phyloP scores from a whole-genome alignment of 2,113 vertebrate genomes.

The Eleginops maclovinus region DNA sequence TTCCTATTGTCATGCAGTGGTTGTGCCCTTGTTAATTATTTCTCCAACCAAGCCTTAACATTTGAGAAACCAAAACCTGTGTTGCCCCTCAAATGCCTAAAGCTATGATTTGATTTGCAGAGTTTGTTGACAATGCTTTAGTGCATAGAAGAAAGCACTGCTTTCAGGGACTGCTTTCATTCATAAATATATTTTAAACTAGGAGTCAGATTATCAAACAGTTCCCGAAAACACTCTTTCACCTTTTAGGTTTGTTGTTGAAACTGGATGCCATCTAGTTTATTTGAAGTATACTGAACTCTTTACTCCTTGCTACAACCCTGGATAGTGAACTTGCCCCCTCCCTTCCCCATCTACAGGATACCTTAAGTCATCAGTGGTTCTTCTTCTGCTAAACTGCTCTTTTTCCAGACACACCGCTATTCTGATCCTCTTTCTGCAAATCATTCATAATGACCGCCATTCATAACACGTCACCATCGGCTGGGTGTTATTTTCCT shows the following conservation, averaged over 20 bases:
- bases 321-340: neutral
- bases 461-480: slow-evolving; percentile 64
- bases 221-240: neutral
- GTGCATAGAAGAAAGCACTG: neutral
- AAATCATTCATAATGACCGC: slow-evolving; percentile 58
- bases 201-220: neutral
- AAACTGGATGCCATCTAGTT: neutral
- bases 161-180: neutral
- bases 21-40: neutral
- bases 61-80: neutral
- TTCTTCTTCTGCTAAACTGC: slow-evolving; percentile 21
- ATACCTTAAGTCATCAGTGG: slow-evolving; percentile 25
- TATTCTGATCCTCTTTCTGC: slow-evolving; percentile 27
- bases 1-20: neutral
- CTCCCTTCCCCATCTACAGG: neutral
- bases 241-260: neutral
- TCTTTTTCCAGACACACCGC: slow-evolving; percentile 26
- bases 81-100: neutral
- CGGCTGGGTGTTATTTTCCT: slow-evolving; percentile 59
- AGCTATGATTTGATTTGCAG: neutral
- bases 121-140: neutral
- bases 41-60: neutral
- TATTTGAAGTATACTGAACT: neutral
- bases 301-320: neutral
- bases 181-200: neutral